Conservation (phyloP, 2,888 invertebrate genomes). For the Drosophila fulvimacula region DNA sequence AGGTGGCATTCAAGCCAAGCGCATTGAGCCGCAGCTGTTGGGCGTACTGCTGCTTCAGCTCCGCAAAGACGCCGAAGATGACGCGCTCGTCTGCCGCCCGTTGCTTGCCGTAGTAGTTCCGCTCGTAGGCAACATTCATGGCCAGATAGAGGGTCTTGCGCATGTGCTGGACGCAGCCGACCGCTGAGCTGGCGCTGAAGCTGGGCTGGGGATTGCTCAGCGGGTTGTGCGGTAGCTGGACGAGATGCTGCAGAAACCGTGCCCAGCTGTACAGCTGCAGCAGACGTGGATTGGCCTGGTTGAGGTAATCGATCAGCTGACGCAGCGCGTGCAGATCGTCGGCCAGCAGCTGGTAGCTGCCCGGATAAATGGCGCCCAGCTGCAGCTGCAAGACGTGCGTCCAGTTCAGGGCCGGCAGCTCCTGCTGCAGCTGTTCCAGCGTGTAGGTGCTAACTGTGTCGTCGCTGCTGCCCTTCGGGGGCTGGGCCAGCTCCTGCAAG, state of each 20-base stretch:
- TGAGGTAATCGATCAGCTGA: slow-evolving; percentile 54
- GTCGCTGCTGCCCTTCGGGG: slow-evolving; percentile 30
- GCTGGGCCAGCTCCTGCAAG: slow-evolving; percentile 38
- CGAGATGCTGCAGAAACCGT: slow-evolving; percentile 68
- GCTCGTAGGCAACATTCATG: slow-evolving; percentile 79
- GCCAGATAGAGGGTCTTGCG: slow-evolving; percentile 69
- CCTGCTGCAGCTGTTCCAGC: slow-evolving; percentile 47
- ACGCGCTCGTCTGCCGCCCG: slow-evolving; percentile 64
- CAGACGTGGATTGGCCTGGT: slow-evolving; percentile 46
- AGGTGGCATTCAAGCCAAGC: slow-evolving; percentile 50
- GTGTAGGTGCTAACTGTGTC: slow-evolving; percentile 50
- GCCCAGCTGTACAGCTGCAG: slow-evolving; percentile 70
- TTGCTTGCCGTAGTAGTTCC: slow-evolving; percentile 49
- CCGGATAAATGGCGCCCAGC: slow-evolving; percentile 45
- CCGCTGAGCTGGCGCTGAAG: slow-evolving; percentile 2
- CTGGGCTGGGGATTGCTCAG: slow-evolving; percentile 21
- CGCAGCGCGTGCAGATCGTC: slow-evolving; percentile 58
- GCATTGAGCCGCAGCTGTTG: slow-evolving; percentile 55
- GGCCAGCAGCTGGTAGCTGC: slow-evolving; percentile 57
- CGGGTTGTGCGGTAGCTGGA: slow-evolving; percentile 64
- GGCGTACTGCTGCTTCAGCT: slow-evolving; percentile 66
- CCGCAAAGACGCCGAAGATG: slow-evolving; percentile 63
- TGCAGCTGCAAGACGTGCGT: slow-evolving; percentile 48
- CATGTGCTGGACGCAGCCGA: slow-evolving; percentile 75
- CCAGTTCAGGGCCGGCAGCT: slow-evolving; percentile 66